phyloP scores from a whole-genome alignment of 2,888 invertebrate species.

The Sesamia inferens region DNA sequence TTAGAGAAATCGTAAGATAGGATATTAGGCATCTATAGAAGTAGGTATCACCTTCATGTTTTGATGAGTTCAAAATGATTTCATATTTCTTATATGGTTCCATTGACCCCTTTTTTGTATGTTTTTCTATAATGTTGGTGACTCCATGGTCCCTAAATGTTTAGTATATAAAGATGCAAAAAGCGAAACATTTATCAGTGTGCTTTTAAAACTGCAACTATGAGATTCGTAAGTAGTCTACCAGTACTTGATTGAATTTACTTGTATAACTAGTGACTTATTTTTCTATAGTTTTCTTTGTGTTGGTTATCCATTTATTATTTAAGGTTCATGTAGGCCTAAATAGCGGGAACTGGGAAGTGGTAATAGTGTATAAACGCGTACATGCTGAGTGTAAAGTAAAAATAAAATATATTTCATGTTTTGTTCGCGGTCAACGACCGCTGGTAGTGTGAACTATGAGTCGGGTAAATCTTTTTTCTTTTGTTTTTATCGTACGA shows the following conservation, averaged over 20 bases:
- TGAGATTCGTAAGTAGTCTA: slow-evolving; percentile 40
- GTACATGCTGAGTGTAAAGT: too few species aligned
- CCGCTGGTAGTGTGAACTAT: too few species aligned
- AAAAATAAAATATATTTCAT: too few species aligned
- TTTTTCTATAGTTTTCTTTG: neutral
- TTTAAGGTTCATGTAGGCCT: neutral
- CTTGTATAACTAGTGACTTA: neutral
- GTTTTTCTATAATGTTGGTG: neutral
- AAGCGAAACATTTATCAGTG: slow-evolving; percentile 9
- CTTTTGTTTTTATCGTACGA: too few species aligned
- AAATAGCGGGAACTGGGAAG: neutral
- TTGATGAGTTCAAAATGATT: neutral
- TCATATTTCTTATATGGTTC: neutral
- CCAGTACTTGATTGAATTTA: neutral
- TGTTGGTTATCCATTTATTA: neutral
- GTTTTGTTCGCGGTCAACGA: too few species aligned
- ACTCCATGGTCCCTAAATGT: neutral
- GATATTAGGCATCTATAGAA: neutral
- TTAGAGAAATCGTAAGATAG: neutral
- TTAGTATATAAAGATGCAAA: slow-evolving; percentile 23
- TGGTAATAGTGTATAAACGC: too few species aligned
- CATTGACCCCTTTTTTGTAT: neutral
- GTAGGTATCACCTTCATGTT: neutral
- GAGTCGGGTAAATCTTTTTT: too few species aligned
- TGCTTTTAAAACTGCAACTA: slow-evolving; percentile 6